These are phyloP conservation scores for Orbicella faveolata DNA, from an alignment of 64 coral and sea anemone genomes.

Conservation along the genomic window DNA sequence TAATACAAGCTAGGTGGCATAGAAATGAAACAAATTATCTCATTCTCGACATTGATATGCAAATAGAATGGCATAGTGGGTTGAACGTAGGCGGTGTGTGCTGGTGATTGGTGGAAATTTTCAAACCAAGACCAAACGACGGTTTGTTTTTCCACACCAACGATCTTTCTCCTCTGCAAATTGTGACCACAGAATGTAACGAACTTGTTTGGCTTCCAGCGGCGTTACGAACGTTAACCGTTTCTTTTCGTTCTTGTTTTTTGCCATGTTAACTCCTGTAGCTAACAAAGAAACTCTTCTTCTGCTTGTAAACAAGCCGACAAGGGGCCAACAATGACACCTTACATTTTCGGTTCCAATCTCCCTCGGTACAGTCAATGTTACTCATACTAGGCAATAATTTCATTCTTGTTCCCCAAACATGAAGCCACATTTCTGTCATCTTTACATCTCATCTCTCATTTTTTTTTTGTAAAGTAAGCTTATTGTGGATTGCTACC, in stretches of 20 bases:
- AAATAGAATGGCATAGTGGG: not conserved
- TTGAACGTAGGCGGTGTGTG: not conserved
- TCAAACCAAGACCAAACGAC: not conserved
- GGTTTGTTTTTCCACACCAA: not conserved
- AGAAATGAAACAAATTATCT: slow-evolving; percentile 17
- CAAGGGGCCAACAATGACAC: not conserved
- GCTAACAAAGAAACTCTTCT: not conserved
- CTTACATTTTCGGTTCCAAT: slow-evolving; percentile 9
- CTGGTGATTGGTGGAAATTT: not conserved
- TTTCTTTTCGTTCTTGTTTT: slow-evolving; percentile 36
- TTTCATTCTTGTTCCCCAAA: not conserved
- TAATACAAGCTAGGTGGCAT: not conserved
- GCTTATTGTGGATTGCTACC: not conserved
- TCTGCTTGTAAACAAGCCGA: slow-evolving; percentile 26
- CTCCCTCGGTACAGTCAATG: not conserved
- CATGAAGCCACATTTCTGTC: not conserved
- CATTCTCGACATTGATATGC: slow-evolving; percentile 5
- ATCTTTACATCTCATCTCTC: not conserved
- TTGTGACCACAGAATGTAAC: not conserved
- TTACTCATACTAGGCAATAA: not conserved
- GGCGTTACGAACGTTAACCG: slow-evolving; percentile 33
- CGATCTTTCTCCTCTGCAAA: not conserved
- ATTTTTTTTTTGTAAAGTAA: not conserved
- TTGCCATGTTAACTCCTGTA: slow-evolving; percentile 15
- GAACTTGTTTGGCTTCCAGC: slow-evolving; percentile 44